phyloP scores from a whole-genome alignment of 1,140 invertebrate genomes.

The Drosophila sturtevanti region DNA sequence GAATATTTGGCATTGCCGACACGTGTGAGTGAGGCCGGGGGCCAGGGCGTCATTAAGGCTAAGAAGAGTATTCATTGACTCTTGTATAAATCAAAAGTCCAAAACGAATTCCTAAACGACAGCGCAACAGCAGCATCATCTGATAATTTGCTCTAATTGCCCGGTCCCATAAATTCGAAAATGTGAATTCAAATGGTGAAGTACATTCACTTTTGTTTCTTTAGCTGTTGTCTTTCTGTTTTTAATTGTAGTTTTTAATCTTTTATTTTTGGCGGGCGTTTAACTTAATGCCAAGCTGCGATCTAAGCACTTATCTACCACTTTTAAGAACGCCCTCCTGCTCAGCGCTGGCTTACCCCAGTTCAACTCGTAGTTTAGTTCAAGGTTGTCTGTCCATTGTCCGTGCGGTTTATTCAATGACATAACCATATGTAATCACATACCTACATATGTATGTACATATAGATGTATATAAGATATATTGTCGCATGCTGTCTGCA shows the following conservation, averaged over 20 bases:
- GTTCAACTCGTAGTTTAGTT: neutral
- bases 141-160: constrained; percentile 35
- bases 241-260: constrained; percentile 39
- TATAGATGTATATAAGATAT: neutral
- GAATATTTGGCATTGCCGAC: constrained; percentile 52
- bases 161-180: constrained; percentile 11
- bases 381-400: constrained; percentile 45
- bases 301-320: constrained; percentile 43
- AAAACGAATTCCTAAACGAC: neutral
- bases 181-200: constrained; percentile 18
- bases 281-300: constrained; percentile 43
- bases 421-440: constrained; percentile 56
- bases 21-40: constrained; percentile 1
- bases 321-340: constrained; percentile 41
- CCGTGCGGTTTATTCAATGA: constrained; percentile 26
- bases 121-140: constrained; percentile 21
- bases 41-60: neutral
- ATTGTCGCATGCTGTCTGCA: constrained; percentile 40
- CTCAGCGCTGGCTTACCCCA: neutral
- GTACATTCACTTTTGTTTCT: constrained; percentile 58
- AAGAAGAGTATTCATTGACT: neutral
- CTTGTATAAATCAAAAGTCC: neutral
- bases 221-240: constrained; percentile 10
- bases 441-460: neutral
- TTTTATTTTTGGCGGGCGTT: constrained; percentile 42